Conservation (phyloP, 2,113 vertebrate species). For the Ia io region DNA sequence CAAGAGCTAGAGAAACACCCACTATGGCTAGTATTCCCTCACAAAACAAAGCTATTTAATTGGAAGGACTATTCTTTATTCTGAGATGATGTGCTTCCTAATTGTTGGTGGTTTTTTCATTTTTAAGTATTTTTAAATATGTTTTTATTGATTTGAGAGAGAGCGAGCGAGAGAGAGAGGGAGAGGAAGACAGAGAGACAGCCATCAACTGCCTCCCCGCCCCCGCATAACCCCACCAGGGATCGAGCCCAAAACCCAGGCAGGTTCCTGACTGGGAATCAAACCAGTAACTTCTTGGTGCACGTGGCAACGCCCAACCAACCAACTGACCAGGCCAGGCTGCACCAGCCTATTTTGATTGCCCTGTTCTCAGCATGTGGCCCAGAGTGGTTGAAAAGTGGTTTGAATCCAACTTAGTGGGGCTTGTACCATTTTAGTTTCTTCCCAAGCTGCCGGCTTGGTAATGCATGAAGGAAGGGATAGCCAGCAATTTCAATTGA, state of each 20-base stretch:
- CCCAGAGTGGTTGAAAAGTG: neutral
- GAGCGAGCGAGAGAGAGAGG: too few relatives aligned
- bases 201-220: neutral
- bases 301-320: too few relatives aligned
- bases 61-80: neutral
- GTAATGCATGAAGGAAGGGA: neutral
- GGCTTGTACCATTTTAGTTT: neutral
- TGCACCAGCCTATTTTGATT: neutral
- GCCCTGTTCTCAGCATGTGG: neutral
- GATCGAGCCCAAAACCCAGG: neutral
- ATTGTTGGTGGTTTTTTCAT: neutral
- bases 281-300: too few relatives aligned
- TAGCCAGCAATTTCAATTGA: neutral
- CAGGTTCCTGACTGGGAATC: too few relatives aligned
- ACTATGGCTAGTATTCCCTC: neutral
- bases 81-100: neutral
- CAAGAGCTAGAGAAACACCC: neutral
- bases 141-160: too few relatives aligned
- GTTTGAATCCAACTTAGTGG: neutral
- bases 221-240: neutral
- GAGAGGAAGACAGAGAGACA: neutral
- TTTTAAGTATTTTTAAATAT: too few relatives aligned
- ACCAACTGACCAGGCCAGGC: too few relatives aligned
- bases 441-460: neutral
- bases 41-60: neutral